Evolutionary conservation across 2,797 vertebrate species (phyloP), one percentile per base, ranked within the genome.

Genomic region (Onychomys leucogaster): DNA sequence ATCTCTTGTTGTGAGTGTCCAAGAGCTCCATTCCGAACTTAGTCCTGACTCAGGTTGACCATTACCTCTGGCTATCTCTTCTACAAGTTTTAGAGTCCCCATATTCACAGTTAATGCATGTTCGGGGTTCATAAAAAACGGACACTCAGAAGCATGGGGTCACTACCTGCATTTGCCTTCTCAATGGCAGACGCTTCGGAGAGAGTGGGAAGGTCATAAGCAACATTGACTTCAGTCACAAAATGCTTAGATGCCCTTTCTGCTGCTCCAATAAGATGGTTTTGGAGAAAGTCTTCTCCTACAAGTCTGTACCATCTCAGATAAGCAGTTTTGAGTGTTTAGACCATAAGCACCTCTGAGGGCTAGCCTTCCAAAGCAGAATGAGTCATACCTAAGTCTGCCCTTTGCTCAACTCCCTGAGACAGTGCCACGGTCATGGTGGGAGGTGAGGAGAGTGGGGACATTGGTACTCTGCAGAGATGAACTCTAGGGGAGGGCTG

Each of bases 261-360:
- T 86, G 94, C 95, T 94, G 97, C 81, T 96, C 65, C 78, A 94
- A 91, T 65, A 49, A 90, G 95, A 13, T 3, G 46, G 82, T 90
- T 96, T 96, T 94, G 95, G 97, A 98, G 95, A 46, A 90, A 96
- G 95, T 61, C 92, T 96, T 89, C 93, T 90, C 94, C 80, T 92
- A 91, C 91, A 89, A 94, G 89, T 94, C 96, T 92, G 92, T 57
- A 91, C 73, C n/a, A 93, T 96, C 96, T 97, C 55, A 92, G 94
- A 90, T 41, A 29, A 97, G 84, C 97, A 98, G 98, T 95, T 96
- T 96, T 92, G 96, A 95, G 27, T 86, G n/a, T 89, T 97, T 95
- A 97, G 98, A 98, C 57, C 34, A 71, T 17, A 67, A 96, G 85
- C 90, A 77, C 91, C 71, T 90, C 96, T 69, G n/a, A 97, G 97